Evolutionary conservation across 2,888 invertebrate species (phyloP), one percentile per base, ranked within the genome.

Genomic region (Colletes collaris): DNA sequence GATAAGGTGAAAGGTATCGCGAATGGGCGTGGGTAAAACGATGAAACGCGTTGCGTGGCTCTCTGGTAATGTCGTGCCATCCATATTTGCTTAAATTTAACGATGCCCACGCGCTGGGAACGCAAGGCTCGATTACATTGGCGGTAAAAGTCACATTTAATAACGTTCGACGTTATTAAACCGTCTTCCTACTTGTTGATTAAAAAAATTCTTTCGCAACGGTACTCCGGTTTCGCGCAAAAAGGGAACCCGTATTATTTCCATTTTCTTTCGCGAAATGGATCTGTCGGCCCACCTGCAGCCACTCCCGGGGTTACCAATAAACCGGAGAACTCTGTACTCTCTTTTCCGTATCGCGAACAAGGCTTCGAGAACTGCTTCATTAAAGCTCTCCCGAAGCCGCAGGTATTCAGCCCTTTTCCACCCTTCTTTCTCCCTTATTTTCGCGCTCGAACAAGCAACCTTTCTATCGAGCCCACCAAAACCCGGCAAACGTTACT

Each of bases 81-180:
- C 7, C 8, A 8, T 46, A 46, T 46, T 46, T 46, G 44, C 19
- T 5, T 3, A 27, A 46, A 11, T 67, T 16, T 11, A 37, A 35
- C 49, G 27, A 58, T 50, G 13, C 49, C 46, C 46, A 35, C 46
- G 49, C 49, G n/a, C 13, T 27, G 35, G 4, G 2, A 35, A 3
- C 44, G 10, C 44, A 8, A 3, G 19, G 50, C n/a, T 60, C 59
- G 27, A 19, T 50, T 27, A 8, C 40, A 37, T 3, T 16, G 27
- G 19, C 56, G 13, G 49, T 3, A 27, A 10, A 49, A 16, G 19
- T 49, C 49, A 56, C 46, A 49, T 56, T 71, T 64, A 62, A 53
- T 13, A 35, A 35, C 10, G 44, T 46, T 46, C 44, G 44, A 46
- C 8, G 44, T 63, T 52, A 70, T 70, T 63, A 55, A 70, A 63